Evolutionary conservation across 2,113 vertebrate genomes (phyloP).

Genomic region (Lamprotornis superbus): DNA sequence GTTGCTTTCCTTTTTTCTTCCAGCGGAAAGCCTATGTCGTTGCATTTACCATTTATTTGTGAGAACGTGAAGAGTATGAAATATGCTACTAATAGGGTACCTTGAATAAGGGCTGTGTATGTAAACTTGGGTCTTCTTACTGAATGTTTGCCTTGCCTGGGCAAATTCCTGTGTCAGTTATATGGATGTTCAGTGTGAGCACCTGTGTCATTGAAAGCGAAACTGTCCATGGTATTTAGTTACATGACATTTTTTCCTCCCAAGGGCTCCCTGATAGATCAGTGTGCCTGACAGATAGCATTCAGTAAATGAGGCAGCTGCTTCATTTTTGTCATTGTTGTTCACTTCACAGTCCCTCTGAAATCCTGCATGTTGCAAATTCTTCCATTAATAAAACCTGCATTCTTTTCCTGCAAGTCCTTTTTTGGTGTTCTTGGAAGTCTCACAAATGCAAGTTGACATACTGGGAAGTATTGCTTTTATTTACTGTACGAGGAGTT

Average conservation of each 20-base stretch:
- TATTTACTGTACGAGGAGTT: not conserved
- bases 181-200: not conserved
- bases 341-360: not conserved
- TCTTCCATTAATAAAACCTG: not conserved
- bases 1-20: not conserved
- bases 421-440: not conserved
- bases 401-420: not conserved
- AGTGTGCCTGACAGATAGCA: slow-evolving; percentile 12
- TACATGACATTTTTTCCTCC: slow-evolving; percentile 49
- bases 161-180: not conserved
- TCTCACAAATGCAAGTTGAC: not conserved
- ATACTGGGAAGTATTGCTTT: not conserved
- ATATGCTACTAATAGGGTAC: not conserved
- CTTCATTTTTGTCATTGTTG: slow-evolving; percentile 57
- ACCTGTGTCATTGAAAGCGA: not conserved
- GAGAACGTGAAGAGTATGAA: not conserved
- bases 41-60: not conserved
- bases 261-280: not conserved
- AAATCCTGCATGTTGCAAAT: not conserved
- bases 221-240: slow-evolving; percentile 10
- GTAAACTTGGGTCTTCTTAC: not conserved
- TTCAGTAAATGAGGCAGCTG: slow-evolving; percentile 47
- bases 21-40: not conserved
- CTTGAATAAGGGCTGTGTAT: not conserved
- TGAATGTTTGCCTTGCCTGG: not conserved